Evolutionary conservation across 2,888 invertebrate genomes (phyloP).

Genomic region (Pseudococcus jackbeardsleyi): DNA sequence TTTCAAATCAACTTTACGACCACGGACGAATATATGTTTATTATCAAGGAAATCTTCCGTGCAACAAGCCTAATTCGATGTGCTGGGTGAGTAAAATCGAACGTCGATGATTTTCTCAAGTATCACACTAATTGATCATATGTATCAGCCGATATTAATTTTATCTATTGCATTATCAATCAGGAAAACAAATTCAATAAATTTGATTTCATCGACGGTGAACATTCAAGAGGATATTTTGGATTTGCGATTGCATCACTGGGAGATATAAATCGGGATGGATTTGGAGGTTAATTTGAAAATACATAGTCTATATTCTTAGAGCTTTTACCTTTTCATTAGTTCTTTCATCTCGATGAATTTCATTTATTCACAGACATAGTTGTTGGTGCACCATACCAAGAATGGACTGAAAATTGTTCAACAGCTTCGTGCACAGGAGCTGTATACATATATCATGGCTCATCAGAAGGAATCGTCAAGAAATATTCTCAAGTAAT

Average conservation of each 20-base stretch:
- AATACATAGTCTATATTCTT: not conserved
- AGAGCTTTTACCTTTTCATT: too few species aligned
- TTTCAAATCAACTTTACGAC: slow-evolving; percentile 83
- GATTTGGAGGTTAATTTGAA: slow-evolving; percentile 80
- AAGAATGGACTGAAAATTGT: slow-evolving; percentile 67
- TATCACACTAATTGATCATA: too few species aligned
- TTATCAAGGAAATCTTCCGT: slow-evolving; percentile 79
- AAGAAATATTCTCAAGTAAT: slow-evolving; percentile 86
- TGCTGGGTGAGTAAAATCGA: too few species aligned
- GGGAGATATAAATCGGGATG: slow-evolving; percentile 95
- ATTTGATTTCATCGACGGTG: slow-evolving; percentile 21
- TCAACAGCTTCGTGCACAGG: slow-evolving; percentile 77
- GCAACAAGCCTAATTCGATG: not conserved
- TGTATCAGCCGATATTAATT: too few species aligned
- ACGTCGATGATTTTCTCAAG: too few species aligned
- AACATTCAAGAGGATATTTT: slow-evolving; percentile 80
- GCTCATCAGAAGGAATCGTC: slow-evolving; percentile 83
- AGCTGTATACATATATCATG: slow-evolving; percentile 94
- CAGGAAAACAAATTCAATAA: not conserved
- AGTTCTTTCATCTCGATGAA: too few species aligned
- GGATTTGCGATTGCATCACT: slow-evolving; percentile 88
- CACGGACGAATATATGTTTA: slow-evolving; percentile 94
- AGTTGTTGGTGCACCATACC: slow-evolving; percentile 91
- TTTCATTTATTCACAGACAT: slow-evolving; percentile 77
- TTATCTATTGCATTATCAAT: too few species aligned